Percentiles rank a stretch among this genome's conserved stretches.
Evolutionary conservation across 2,113 vertebrate species (phyloP).

Genomic region (Orthochromis indermauri): DNA sequence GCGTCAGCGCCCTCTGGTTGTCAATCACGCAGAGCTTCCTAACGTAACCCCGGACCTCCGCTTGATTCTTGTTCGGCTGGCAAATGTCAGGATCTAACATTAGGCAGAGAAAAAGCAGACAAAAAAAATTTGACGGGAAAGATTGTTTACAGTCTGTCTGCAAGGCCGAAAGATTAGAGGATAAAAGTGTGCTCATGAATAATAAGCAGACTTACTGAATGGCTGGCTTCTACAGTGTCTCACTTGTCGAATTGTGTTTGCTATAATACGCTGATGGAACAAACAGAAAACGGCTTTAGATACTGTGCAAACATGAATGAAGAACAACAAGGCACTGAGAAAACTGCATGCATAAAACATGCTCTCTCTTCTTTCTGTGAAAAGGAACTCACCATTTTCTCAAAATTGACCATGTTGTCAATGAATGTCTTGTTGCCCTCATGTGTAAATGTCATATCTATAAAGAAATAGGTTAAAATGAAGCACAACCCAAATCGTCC

Average conservation of each 20-base stretch:
- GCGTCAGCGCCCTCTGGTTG: slow-evolving; percentile 97
- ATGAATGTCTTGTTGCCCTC: slow-evolving; percentile 96
- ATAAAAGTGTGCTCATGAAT: neutral
- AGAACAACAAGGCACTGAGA: neutral
- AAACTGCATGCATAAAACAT: neutral
- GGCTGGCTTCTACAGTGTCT: slow-evolving; percentile 89
- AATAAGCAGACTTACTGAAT: slow-evolving; percentile 85
- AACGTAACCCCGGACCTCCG: slow-evolving; percentile 90
- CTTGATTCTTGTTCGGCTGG: slow-evolving; percentile 92
- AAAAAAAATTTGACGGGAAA: neutral
- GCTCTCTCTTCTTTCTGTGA: neutral
- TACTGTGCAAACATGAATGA: neutral
- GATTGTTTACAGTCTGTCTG: neutral
- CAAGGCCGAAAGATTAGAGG: neutral
- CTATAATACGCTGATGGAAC: slow-evolving; percentile 86
- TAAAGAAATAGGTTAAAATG: slow-evolving; percentile 23
- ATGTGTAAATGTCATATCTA: slow-evolving; percentile 98
- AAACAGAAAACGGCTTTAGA: neutral
- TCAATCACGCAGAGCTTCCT: slow-evolving; percentile 96
- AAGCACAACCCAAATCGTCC: neutral
- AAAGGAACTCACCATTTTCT: slow-evolving; percentile 90
- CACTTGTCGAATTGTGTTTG: slow-evolving; percentile 88
- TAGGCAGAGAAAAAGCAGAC: neutral
- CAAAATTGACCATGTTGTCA: slow-evolving; percentile 95
- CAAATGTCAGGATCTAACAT: slow-evolving; percentile 84